These are phyloP conservation scores for Misgurnus mizolepis DNA, from an alignment of 2,113 vertebrate species.

Conservation along the genomic window DNA sequence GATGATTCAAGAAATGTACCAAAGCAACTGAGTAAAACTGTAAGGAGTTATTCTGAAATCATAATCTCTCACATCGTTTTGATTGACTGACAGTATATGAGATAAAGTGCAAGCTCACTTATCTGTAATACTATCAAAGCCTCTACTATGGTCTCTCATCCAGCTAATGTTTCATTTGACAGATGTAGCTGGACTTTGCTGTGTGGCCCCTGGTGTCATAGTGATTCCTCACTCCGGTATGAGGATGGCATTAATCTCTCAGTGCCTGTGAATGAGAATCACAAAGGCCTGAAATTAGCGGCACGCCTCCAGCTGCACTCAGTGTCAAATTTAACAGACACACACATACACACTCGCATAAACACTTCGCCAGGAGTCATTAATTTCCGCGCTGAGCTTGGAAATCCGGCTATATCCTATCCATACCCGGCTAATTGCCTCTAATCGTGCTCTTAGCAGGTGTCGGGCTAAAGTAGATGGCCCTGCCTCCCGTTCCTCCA, in stretches of 20 bases:
- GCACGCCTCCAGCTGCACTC: slow-evolving; percentile 43
- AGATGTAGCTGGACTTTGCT: slow-evolving; percentile 30
- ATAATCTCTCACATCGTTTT: neutral
- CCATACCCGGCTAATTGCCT: slow-evolving; percentile 49
- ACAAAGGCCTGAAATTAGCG: slow-evolving; percentile 57
- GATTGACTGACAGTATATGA: neutral
- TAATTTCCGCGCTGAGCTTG: slow-evolving; percentile 46
- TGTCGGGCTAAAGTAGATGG: slow-evolving; percentile 25
- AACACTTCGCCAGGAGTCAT: slow-evolving; percentile 52
- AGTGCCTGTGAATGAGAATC: slow-evolving; percentile 35
- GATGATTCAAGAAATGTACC: too few relatives aligned
- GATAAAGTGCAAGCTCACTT: neutral
- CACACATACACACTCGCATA: slow-evolving; percentile 23
- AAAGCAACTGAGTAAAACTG: too few relatives aligned
- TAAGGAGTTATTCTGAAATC: too few relatives aligned
- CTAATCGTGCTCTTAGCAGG: slow-evolving; percentile 49
- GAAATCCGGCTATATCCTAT: slow-evolving; percentile 46
- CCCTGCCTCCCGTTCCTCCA: slow-evolving; percentile 10
- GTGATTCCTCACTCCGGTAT: slow-evolving; percentile 15
- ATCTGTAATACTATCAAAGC: neutral
- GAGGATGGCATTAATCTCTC: slow-evolving; percentile 46
- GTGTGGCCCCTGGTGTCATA: neutral
- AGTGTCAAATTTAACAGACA: slow-evolving; percentile 26
- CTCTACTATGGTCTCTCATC: neutral
- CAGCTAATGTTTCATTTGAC: slow-evolving; percentile 20